Evolutionary conservation across 2,797 vertebrate species (phyloP).

Genomic region (Echeneis naucrates): DNA sequence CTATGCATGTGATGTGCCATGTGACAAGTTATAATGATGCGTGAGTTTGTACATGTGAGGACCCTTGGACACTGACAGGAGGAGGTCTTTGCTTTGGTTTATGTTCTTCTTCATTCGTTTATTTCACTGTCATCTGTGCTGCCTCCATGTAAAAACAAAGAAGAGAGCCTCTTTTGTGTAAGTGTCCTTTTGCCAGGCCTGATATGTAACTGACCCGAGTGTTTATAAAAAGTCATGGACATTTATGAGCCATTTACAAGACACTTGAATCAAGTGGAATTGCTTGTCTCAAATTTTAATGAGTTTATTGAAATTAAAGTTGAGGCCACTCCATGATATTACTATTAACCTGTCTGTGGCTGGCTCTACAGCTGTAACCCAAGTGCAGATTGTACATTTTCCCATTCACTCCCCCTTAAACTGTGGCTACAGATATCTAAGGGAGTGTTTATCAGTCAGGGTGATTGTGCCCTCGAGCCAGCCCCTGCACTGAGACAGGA

Average conservation of each 20-base stretch:
- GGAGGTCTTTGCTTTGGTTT: slow-evolving; percentile 64
- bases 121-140: slow-evolving; percentile 83
- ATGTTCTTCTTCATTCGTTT: slow-evolving; percentile 72
- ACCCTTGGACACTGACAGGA: slow-evolving; percentile 38
- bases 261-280: slow-evolving; percentile 72
- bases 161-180: slow-evolving; percentile 79
- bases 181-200: slow-evolving; percentile 84
- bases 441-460: slow-evolving; percentile 74
- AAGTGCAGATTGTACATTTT: slow-evolving; percentile 64
- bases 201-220: slow-evolving; percentile 92
- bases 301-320: slow-evolving; percentile 85
- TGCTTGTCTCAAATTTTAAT: slow-evolving; percentile 75
- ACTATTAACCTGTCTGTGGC: slow-evolving; percentile 80
- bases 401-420: slow-evolving; percentile 56
- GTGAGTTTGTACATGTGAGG: slow-evolving; percentile 16
- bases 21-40: slow-evolving; percentile 15
- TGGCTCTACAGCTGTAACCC: slow-evolving; percentile 71
- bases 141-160: slow-evolving; percentile 87
- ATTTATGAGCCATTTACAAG: slow-evolving; percentile 85
- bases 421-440: slow-evolving; percentile 55
- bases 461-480: slow-evolving; percentile 73
- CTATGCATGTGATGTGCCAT: background rate
- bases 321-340: slow-evolving; percentile 73
- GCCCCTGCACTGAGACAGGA: slow-evolving; percentile 64
- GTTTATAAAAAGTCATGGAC: slow-evolving; percentile 92